These are phyloP conservation scores for Temnothorax rugatulus DNA, from an alignment of 2,888 invertebrate species.

Conservation along the genomic window DNA sequence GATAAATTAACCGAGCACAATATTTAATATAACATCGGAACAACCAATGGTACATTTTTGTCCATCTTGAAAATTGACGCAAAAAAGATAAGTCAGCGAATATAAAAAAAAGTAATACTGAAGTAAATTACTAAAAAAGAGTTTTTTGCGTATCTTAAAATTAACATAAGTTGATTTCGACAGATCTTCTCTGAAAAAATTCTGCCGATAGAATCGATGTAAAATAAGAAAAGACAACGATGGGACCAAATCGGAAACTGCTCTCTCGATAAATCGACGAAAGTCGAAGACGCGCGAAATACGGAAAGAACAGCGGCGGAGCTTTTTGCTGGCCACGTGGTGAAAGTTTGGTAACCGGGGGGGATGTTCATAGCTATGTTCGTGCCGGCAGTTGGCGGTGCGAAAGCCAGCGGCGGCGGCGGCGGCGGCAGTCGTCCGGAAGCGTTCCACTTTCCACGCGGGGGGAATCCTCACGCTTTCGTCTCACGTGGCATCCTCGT, in stretches of 20 bases:
- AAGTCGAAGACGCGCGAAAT: neutral
- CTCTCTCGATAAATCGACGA: neutral
- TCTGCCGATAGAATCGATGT: neutral
- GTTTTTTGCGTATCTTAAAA: neutral
- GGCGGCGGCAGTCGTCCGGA: constrained; percentile 57
- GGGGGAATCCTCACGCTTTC: constrained; percentile 78
- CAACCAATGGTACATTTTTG: neutral
- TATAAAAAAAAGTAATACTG: neutral
- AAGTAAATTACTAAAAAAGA: neutral
- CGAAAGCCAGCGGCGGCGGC: constrained; percentile 25
- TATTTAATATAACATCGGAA: neutral
- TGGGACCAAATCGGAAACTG: neutral
- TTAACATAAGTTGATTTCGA: neutral
- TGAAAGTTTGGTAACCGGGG: constrained; percentile 65
- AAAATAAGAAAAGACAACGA: neutral
- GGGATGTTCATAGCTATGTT: constrained; percentile 40
- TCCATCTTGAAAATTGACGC: neutral
- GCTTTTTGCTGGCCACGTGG: constrained; percentile 45
- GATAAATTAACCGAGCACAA: constrained; percentile 19
- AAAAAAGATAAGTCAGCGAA: neutral
- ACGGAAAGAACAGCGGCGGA: too few relatives aligned
- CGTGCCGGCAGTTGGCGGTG: constrained; percentile 40
- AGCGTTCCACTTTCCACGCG: constrained; percentile 72
- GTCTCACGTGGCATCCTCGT: constrained; percentile 82
- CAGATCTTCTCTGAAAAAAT: neutral